Base-by-base conservation (phyloP, 2,113 vertebrate species). In the Dolichotis patagonum region DNA sequence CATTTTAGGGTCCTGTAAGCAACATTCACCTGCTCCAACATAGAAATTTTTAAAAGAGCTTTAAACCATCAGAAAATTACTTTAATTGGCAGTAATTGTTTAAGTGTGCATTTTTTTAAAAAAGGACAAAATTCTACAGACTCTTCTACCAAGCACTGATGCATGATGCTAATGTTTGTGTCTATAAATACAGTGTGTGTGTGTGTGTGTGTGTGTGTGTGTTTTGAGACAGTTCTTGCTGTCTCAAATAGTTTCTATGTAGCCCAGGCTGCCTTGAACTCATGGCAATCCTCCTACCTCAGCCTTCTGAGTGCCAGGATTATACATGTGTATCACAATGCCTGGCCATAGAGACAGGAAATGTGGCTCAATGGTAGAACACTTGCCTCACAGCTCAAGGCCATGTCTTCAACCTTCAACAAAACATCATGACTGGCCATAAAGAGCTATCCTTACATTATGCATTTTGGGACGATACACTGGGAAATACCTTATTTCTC, bases 361-460 rank as follows among this genome's bases (percentile, higher is more conserved):
- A n/a, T n/a, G 35, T 69, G 67, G 67, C 67, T 69, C 67, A 69
- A 35, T 38, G 67, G 67, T n/a, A 69, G 67, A 69, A 5, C 19
- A 19, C 65, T 69, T 69, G 35, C 32, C 65, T 69, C 35, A n/a
- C 35, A 69, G 17, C 16, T 69, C 65, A 69, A 69, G 65, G 35
- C 65, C 32, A 69, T 69, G 17, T 3, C 2, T 20, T 69, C 67
- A n/a, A 9, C 38, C 67, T 5, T n/a, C 35, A n/a, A 8, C 16
- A 69, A 38, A 17, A n/a, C 77, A 54, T 6, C 9, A 80, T 22
- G 19, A 30, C 30, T 20, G 32, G 49, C 49, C 63, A 20, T 20
- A 56, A 43, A 87, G 49, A 81, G 19, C n/a, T 60, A 49, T n/a
- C 81, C 87, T 92, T 60, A 96, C 82, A 92, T 82, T 60, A 85